Base-by-base conservation (phyloP, 2,797 vertebrate species). In the Nasua narica region DNA sequence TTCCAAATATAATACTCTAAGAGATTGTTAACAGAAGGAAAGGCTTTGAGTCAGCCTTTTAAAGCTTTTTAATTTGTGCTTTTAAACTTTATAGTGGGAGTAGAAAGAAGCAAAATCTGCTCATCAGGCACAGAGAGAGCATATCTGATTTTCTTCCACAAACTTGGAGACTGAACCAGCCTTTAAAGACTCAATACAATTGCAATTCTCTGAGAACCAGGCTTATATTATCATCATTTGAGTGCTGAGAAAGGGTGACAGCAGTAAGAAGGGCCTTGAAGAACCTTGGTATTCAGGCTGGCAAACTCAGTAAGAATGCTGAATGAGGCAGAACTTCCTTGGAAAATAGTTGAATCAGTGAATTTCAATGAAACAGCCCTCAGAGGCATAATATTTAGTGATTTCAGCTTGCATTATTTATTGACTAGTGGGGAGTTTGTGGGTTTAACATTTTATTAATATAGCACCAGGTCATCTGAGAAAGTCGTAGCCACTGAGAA, bases 301-400 rank as follows among this genome's bases (percentile, higher is more conserved):
- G 94, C 77, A 40, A 52, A 15, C 32, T 69, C 48, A 43, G 65
- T 16, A 46, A 93, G 76, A 94, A 95, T 94, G 96, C 96, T 97
- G 92, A 98, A 94, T 12, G 65, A 95, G 72, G 95, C 95, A 97
- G 92, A 94, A 97, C 52, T 78, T 86, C 60, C 56, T n/a, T 5
- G 25, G 84, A 90, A 96, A 94, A 97, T 69, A 88, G 90, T 91
- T 88, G 92, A 97, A 85, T 97, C 96, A 95, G 96, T 94, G 94
- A 95, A 93, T 97, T 97, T 92, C 96, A 87, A 67, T 78, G 90
- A 87, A 96, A 95, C 12, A 62, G 69, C 67, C 81, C 95, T 90
- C 90, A 5, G 77, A 92, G 94, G 92, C 96, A 65, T 90, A 91
- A 84, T 87, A 87, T 85, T 78, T 77, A 87, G 84, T 87, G 93